Percentiles rank a stretch among this genome's conserved stretches.
phyloP scores from a whole-genome alignment of 1,140 invertebrate species.

The Orius insidiosus region DNA sequence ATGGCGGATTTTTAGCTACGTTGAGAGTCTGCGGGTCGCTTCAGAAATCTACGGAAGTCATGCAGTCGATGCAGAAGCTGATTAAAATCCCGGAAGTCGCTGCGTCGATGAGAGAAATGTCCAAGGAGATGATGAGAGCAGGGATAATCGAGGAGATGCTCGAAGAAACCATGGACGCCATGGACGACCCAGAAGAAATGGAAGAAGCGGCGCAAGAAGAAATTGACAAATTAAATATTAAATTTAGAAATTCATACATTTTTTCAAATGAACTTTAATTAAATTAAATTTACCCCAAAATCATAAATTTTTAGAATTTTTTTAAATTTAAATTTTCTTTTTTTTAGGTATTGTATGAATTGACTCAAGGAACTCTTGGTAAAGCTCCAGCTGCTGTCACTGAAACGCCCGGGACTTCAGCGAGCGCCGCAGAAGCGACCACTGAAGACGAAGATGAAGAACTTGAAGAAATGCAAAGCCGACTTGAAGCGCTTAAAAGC shows the following conservation, averaged over 20 bases:
- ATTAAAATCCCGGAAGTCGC: conserved; percentile 84
- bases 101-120: conserved; percentile 90
- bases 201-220: conserved; percentile 86
- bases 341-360: conserved; percentile 73
- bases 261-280: not conserved
- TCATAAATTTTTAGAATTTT: not conserved
- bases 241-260: conserved; percentile 4
- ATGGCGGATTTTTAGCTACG: conserved; percentile 44
- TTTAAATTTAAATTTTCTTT: conserved; percentile 21
- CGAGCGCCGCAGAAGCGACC: conserved; percentile 34
- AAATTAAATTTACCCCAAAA: too few relatives aligned
- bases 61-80: conserved; percentile 91
- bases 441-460: conserved; percentile 48
- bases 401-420: conserved; percentile 41
- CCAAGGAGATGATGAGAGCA: conserved; percentile 97
- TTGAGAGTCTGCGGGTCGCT: conserved; percentile 78
- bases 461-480: conserved; percentile 66
- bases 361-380: conserved; percentile 83
- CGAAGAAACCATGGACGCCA: conserved; percentile 86
- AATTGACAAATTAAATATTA: conserved; percentile 58
- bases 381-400: conserved; percentile 55
- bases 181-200: conserved; percentile 79
- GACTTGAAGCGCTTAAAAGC: conserved; percentile 56
- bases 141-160: conserved; percentile 99
- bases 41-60: conserved; percentile 85